Evolutionary conservation across 2,888 invertebrate genomes (phyloP).

Genomic region (Lordiphosa fenestrarum): DNA sequence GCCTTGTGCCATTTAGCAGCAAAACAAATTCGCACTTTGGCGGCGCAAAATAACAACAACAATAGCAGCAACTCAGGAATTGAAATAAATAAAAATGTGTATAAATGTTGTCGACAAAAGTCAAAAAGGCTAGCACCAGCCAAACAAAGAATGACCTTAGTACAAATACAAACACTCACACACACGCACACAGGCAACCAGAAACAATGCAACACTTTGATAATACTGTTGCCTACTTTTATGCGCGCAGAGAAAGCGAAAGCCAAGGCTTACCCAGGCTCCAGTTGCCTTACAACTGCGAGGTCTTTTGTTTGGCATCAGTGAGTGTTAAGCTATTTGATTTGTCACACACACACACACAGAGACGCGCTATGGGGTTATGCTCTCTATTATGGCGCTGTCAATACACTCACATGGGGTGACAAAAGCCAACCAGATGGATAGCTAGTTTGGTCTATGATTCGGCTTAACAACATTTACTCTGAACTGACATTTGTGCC

Average conservation of each 20-base stretch:
- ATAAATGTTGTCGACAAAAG: conserved; percentile 68
- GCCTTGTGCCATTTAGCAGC: conserved; percentile 74
- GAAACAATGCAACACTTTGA: conserved; percentile 64
- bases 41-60: conserved; percentile 28
- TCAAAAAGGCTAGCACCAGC: conserved; percentile 53
- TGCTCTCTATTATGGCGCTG: conserved; percentile 19
- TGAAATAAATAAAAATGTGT: conserved; percentile 63
- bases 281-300: not conserved
- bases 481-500: conserved; percentile 17
- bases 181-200: conserved; percentile 34
- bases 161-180: conserved; percentile 35
- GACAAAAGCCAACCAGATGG: conserved; percentile 16
- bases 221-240: conserved; percentile 48
- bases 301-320: conserved; percentile 29
- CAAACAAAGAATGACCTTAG: conserved; percentile 66
- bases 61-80: conserved; percentile 33
- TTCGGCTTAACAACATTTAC: conserved; percentile 20
- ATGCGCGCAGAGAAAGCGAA: not conserved
- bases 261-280: not conserved
- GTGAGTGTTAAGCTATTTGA: not conserved
- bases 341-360: too few relatives aligned
- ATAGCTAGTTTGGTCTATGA: not conserved
- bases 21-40: conserved; percentile 71
- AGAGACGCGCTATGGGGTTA: not conserved
- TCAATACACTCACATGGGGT: conserved; percentile 16